These are phyloP conservation scores for Lonchura striata DNA, from an alignment of 2,113 vertebrate species.

Conservation along the genomic window DNA sequence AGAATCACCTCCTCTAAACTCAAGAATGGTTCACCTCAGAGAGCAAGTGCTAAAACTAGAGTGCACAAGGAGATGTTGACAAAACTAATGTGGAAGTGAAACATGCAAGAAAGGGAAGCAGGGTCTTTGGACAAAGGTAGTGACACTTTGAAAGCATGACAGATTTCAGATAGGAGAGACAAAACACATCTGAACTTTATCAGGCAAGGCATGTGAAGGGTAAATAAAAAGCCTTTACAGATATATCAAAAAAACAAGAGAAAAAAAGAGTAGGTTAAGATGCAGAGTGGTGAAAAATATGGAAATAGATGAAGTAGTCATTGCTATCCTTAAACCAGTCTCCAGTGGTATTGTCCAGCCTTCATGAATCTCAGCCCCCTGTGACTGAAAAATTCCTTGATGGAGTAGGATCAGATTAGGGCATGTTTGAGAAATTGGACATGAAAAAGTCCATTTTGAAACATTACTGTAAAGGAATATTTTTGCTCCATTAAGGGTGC, in stretches of 20 bases:
- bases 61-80: background rate
- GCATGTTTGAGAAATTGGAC: background rate
- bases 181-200: background rate
- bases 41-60: background rate
- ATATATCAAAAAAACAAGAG: background rate
- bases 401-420: background rate
- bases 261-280: background rate
- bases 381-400: background rate
- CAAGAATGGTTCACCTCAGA: background rate
- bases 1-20: background rate
- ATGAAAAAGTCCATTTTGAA: background rate
- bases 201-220: background rate
- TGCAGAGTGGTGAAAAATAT: rapidly evolving
- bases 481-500: background rate
- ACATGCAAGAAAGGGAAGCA: background rate
- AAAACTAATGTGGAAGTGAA: background rate
- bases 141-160: background rate
- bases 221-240: background rate
- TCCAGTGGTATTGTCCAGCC: background rate
- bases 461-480: background rate
- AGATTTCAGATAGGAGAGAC: background rate
- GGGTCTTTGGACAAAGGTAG: background rate
- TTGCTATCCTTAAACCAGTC: background rate
- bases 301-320: background rate
- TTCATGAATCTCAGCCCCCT: background rate